Base-by-base conservation (phyloP, 2,797 vertebrate genomes). In the Psittacula derbiana region DNA sequence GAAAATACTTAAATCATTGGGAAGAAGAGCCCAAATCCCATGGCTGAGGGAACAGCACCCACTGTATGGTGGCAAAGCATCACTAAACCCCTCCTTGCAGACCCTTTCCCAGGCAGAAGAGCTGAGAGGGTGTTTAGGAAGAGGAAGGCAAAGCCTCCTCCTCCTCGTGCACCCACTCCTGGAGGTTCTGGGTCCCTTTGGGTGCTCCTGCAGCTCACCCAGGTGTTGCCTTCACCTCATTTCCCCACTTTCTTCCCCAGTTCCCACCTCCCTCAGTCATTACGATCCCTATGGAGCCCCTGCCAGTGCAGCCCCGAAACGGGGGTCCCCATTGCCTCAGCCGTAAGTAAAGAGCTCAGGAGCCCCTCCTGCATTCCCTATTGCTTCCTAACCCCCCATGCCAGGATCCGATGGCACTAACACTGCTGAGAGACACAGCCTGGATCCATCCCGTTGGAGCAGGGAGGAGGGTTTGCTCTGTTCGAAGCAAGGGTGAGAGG, bases 181-280 rank as follows among this genome's bases (percentile, higher is more conserved):
- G 2, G n/a, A 65, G 11, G 24, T 23, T 66, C 27, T 1, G 10
- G 27, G 36, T 46, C 18, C 24, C 24, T 61, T 36, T 27, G 73
- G 38, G 50, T 28, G 84, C 79, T 91, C 79, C 73, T 6, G 87
- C 73, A 57, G 55, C 64, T 33, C 21, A 11, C 5, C 31, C 65
- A 33, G 62, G 58, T 0, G 0, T 24, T 16, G 23, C 71, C 81
- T 96, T 97, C 82, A 97, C 65, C 61, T 4, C 28, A 47, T 95
- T 92, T 95, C 92, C 95, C 95, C 38, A 0, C 88, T 96, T 96
- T 97, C 75, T 95, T 96, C 96, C 94, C 96, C 96, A 96, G 96
- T 97, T 97, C 95, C 97, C 96, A 95, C 78, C 96, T 97, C 97
- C 97, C 97, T 97, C 97, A 92, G 88, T 97, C 96, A 95, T 97